These are phyloP conservation scores for Rhagonycha lutea DNA, from an alignment of 2,888 invertebrate genomes.

Conservation along the genomic window DNA sequence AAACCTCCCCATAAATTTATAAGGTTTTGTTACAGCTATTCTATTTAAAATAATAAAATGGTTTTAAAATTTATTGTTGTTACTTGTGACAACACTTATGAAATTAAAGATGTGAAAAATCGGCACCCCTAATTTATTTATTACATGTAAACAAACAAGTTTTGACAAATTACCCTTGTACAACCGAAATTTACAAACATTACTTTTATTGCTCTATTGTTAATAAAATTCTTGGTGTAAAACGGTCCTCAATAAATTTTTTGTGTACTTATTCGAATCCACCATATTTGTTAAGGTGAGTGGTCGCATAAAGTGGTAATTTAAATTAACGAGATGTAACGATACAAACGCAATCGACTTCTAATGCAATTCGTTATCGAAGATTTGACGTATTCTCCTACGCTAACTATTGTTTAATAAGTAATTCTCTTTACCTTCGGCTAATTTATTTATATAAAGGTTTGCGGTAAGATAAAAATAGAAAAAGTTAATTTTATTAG, in stretches of 20 bases:
- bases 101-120: conserved; percentile 20
- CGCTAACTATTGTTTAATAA: conserved; percentile 14
- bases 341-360: neutral
- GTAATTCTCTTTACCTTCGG: conserved; percentile 4
- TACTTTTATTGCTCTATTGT: neutral
- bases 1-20: conserved; percentile 32
- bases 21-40: conserved; percentile 2
- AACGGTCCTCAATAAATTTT: neutral
- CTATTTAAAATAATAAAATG: conserved; percentile 14
- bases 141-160: neutral
- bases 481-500: conserved; percentile 17
- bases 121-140: conserved; percentile 25
- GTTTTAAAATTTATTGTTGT: conserved; percentile 18
- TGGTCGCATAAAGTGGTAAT: neutral
- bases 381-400: conserved; percentile 15
- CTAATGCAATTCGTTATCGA: conserved; percentile 13
- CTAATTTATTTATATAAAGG: conserved; percentile 13
- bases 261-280: neutral
- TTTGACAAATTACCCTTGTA: neutral
- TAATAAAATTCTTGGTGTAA: neutral
- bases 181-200: conserved; percentile 1
- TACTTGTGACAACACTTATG: conserved; percentile 18
- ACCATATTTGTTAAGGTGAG: neutral
- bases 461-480: conserved; percentile 10
- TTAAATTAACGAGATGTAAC: neutral